phyloP scores from a whole-genome alignment of 2,797 vertebrate genomes.

The Scyliorhinus canicula region DNA sequence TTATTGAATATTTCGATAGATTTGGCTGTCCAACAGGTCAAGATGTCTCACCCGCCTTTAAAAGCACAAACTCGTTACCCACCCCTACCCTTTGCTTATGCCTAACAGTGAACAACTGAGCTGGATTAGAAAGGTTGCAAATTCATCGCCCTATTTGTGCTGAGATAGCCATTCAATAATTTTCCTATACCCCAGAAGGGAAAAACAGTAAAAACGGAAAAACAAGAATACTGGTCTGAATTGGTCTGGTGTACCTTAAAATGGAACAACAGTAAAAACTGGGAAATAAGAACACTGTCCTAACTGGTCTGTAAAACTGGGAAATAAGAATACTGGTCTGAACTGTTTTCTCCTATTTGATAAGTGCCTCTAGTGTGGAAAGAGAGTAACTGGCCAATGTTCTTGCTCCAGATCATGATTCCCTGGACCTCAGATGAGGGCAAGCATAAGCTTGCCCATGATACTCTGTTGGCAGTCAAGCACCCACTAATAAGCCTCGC shows the following conservation, averaged over 20 bases:
- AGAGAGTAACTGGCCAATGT: neutral
- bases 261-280: no score
- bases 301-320: no score
- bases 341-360: no score
- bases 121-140: neutral
- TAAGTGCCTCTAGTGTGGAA: neutral
- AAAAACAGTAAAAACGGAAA: no score
- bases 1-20: neutral
- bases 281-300: no score
- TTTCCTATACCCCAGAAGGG: neutral
- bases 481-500: neutral
- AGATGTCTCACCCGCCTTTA: neutral
- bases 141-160: neutral
- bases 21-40: neutral
- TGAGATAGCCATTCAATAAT: neutral
- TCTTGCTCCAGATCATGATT: neutral
- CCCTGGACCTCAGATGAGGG: neutral
- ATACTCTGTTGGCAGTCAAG: neutral
- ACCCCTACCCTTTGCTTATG: neutral
- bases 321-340: no score
- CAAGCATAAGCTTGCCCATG: neutral
- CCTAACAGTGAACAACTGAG: neutral
- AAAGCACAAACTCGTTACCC: neutral
- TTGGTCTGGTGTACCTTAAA: no score
- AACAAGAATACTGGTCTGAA: no score